Evolutionary conservation across 2,888 invertebrate species (phyloP).

Genomic region (Leptopilina drosophilae): DNA sequence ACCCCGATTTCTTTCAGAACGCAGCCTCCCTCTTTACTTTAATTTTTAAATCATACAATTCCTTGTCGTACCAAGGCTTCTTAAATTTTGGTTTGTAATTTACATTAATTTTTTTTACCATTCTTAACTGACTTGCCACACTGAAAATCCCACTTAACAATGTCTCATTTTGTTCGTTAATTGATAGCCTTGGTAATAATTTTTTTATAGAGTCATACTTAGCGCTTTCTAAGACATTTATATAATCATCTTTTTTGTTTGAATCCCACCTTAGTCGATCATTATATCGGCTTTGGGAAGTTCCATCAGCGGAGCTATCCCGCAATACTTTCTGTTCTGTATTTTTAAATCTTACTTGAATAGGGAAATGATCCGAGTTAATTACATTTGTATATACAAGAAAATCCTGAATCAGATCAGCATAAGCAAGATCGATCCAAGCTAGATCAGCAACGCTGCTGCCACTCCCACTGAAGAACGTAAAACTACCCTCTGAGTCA

Average conservation of each 20-base stretch:
- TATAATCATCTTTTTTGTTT: neutral
- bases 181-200: too few relatives aligned
- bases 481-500: neutral
- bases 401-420: neutral
- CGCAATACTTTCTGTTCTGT: neutral
- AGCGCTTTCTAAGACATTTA: too few relatives aligned
- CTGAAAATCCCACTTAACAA: too few relatives aligned
- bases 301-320: neutral
- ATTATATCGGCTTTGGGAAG: neutral
- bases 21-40: neutral
- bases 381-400: neutral
- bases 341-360: too few relatives aligned
- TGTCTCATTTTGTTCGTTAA: too few relatives aligned
- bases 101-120: neutral
- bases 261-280: neutral
- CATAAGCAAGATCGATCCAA: neutral
- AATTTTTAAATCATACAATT: neutral
- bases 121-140: too few relatives aligned
- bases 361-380: neutral
- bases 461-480: neutral
- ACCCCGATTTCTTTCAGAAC: neutral
- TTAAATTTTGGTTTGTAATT: neutral
- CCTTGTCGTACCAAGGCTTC: neutral
- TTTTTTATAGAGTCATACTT: too few relatives aligned
- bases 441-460: neutral